Evolutionary conservation across 1,140 invertebrate species (phyloP).

Genomic region (Pomacea maculata): DNA sequence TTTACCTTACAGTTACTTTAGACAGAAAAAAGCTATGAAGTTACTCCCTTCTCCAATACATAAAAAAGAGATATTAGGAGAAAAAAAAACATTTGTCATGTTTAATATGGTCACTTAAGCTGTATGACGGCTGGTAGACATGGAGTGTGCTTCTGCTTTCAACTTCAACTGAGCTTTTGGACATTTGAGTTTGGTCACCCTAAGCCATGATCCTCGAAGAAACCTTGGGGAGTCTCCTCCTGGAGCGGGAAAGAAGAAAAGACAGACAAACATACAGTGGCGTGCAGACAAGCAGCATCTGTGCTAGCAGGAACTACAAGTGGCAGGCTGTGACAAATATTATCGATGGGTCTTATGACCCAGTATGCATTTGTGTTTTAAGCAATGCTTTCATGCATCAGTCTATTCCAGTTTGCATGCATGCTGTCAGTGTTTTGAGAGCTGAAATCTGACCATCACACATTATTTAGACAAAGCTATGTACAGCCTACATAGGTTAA

Average conservation of each 20-base stretch:
- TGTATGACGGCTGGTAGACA: too few species aligned
- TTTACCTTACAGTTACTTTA: too few species aligned
- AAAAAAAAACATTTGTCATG: too few species aligned
- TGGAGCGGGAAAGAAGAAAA: constrained; percentile 62
- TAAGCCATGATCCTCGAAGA: constrained; percentile 98
- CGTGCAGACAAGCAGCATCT: not conserved
- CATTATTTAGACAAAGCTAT: too few species aligned
- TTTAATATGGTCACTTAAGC: too few species aligned
- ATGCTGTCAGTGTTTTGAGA: not conserved
- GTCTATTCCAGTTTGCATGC: not conserved
- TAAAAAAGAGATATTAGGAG: too few species aligned
- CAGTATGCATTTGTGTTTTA: not conserved
- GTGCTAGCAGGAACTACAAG: not conserved
- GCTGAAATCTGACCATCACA: too few species aligned
- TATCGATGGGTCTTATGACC: not conserved
- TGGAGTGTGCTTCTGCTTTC: too few species aligned
- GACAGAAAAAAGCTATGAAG: too few species aligned
- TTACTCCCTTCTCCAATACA: too few species aligned
- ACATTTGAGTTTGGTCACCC: constrained; percentile 73
- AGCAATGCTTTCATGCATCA: not conserved
- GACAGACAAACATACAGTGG: constrained; percentile 19
- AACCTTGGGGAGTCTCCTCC: constrained; percentile 98
- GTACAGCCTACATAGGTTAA: too few species aligned
- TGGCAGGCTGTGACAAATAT: not conserved
- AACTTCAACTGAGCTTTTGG: too few species aligned